Conservation (phyloP, 2,113 vertebrate genomes). For the Thomomys bottae region DNA sequence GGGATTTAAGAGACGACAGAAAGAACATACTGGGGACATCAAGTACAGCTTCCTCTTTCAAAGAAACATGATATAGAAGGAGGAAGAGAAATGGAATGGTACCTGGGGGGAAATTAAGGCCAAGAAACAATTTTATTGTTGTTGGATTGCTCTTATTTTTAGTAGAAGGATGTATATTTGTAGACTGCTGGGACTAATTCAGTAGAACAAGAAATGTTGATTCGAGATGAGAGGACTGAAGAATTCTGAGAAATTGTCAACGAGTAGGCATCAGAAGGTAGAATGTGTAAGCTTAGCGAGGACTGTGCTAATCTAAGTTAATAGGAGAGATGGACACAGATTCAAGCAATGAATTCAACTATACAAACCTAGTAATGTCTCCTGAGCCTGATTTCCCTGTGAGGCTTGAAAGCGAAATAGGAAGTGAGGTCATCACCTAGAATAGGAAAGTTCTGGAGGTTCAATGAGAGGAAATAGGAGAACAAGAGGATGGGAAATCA, state of each 20-base stretch:
- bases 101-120: neutral
- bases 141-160: neutral
- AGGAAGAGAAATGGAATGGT: neutral
- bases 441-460: neutral
- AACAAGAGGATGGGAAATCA: neutral
- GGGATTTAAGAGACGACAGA: neutral
- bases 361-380: accelerated
- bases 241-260: no score
- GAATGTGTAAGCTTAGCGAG: neutral
- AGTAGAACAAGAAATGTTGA: no score
- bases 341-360: neutral
- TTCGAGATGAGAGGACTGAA: no score
- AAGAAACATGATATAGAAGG: neutral
- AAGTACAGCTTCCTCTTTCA: neutral
- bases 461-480: neutral
- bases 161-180: no score
- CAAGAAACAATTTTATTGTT: neutral
- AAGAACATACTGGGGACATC: neutral
- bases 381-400: neutral
- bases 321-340: neutral
- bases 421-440: neutral
- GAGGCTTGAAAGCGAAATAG: neutral
- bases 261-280: no score
- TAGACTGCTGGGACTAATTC: no score
- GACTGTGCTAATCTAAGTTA: neutral